phyloP scores from a whole-genome alignment of 2,113 vertebrate genomes.

The Shinisaurus crocodilurus region DNA sequence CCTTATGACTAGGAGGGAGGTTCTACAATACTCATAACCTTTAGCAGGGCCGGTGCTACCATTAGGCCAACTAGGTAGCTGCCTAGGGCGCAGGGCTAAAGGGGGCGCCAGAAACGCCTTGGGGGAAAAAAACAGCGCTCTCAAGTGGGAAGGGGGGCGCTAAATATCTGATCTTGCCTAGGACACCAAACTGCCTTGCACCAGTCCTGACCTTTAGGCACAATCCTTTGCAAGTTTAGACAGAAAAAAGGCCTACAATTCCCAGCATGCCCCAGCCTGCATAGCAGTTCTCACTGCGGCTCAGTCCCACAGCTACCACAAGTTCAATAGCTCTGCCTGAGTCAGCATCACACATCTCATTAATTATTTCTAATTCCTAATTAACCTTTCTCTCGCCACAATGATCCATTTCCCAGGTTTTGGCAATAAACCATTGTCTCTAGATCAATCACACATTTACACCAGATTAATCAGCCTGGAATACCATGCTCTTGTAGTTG shows the following conservation, averaged over 20 bases:
- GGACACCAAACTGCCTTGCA: too few species aligned
- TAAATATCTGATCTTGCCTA: too few species aligned
- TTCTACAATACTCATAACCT: background rate
- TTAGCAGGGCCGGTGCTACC: too few species aligned
- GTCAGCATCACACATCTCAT: slow-evolving; percentile 7
- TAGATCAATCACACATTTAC: slow-evolving; percentile 3
- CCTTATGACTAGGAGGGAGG: background rate
- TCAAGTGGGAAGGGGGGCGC: too few species aligned
- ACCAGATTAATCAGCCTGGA: slow-evolving; percentile 7
- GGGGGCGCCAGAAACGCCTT: too few species aligned
- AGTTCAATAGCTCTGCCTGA: slow-evolving; percentile 7
- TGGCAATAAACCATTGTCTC: slow-evolving; percentile 19
- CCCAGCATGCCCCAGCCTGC: too few species aligned
- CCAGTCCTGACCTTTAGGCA: too few species aligned
- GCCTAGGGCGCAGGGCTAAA: too few species aligned
- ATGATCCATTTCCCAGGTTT: background rate
- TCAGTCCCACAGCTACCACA: slow-evolving; percentile 5
- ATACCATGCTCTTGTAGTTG: background rate
- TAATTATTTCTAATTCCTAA: slow-evolving; percentile 34
- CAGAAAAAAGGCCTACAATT: background rate
- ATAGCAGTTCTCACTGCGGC: background rate
- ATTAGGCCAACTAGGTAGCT: too few species aligned
- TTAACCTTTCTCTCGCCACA: slow-evolving; percentile 12
- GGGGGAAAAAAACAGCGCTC: too few species aligned
- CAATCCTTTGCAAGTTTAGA: too few species aligned